These are phyloP conservation scores for Villa cingulata DNA, from an alignment of 2,888 invertebrate genomes.

Conservation along the genomic window DNA sequence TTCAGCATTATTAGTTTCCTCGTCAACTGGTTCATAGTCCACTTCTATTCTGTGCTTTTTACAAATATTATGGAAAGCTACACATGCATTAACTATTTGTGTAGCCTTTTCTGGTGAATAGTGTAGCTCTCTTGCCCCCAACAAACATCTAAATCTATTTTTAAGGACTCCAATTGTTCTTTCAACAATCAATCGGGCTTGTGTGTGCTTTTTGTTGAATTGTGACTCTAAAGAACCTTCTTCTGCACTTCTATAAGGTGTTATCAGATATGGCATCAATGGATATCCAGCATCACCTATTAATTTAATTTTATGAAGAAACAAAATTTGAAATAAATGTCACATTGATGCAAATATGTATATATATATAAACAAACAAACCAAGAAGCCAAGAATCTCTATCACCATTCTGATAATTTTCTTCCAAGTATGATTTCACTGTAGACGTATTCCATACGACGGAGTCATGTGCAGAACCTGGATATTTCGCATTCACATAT, in stretches of 20 bases:
- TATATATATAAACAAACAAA: no score
- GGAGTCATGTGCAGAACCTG: no score
- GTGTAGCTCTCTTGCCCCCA: not conserved
- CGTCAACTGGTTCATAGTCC: no score
- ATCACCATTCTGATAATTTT: no score
- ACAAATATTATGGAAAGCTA: not conserved
- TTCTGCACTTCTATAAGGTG: not conserved
- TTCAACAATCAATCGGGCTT: not conserved
- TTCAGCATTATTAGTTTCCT: no score
- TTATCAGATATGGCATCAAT: not conserved
- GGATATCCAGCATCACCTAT: conserved; percentile 1
- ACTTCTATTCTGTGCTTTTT: no score
- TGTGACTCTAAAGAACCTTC: not conserved
- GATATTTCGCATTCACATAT: no score
- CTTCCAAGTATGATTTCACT: no score
- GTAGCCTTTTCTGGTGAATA: not conserved
- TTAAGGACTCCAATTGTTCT: conserved; percentile 1
- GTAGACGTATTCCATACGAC: no score
- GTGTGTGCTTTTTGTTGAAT: not conserved
- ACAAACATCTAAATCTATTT: not conserved
- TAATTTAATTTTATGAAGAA: no score
- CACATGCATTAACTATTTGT: not conserved
- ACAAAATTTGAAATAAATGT: no score
- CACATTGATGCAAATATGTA: not conserved
- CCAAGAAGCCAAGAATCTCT: no score